Evolutionary conservation across 2,797 vertebrate species (phyloP).

Genomic region (Rhincodon typus): DNA sequence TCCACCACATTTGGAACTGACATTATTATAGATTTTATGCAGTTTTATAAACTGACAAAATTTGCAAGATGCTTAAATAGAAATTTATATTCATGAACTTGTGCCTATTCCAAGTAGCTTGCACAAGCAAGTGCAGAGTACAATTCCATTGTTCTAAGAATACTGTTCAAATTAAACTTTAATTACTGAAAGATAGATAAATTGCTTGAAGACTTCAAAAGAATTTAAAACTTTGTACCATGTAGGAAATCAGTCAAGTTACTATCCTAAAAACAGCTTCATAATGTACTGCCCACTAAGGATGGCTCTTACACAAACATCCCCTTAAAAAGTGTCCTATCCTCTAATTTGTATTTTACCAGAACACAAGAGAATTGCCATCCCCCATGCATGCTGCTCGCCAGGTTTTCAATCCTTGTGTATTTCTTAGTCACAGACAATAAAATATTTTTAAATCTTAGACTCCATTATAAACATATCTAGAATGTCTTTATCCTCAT

Average conservation of each 20-base stretch:
- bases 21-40: background rate
- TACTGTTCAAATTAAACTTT: background rate
- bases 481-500: too few species aligned
- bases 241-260: too few species aligned
- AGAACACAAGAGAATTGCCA: background rate
- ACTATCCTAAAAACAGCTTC: background rate
- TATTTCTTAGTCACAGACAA: background rate
- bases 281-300: background rate
- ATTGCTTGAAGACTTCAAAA: background rate
- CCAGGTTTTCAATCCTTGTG: background rate
- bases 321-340: background rate
- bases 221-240: background rate
- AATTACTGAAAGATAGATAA: background rate
- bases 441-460: too few species aligned
- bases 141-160: background rate
- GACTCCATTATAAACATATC: too few species aligned
- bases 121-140: background rate
- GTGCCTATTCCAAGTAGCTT: background rate
- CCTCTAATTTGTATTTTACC: background rate
- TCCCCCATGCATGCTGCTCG: background rate
- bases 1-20: background rate
- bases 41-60: background rate
- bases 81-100: background rate
- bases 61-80: background rate
- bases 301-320: background rate